Evolutionary conservation across 2,888 invertebrate genomes (phyloP), one percentile per base, ranked within the genome.

Genomic region (Synanthedon formicaeformis): DNA sequence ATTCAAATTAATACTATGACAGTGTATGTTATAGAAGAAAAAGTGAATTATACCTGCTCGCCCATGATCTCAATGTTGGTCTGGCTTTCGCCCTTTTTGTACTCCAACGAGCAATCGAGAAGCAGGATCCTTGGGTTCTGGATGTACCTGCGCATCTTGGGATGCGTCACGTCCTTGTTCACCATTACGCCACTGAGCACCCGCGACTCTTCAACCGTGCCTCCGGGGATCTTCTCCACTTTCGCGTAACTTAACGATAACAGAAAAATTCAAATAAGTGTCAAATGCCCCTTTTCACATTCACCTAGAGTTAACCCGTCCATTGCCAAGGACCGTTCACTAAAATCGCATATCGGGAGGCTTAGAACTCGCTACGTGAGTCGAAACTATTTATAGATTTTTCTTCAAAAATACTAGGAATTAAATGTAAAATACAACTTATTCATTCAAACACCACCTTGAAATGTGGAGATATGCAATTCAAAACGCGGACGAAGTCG

Each of bases 71-170:
- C 99, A 40, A 99, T 94, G 75, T 98, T 97, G 4, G 98, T 98
- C 89, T 97, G 96, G 71, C 97, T 97, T 88, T 99, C 98, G 40
- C 99, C 99, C 81, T 99, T 99, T 83, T 99, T 99, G 87, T 99
- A 99, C 79, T 99, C 99, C 53, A 99, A 87, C 1, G 94, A 92
- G 77, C 99, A 99, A 83, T 99, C 99, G 34, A 99, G 88, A 52
- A 99, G 88, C 1, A 99, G 85, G 69, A 99, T 98, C 61, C 98
- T 90, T 0, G 99, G 99, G 80, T 99, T 97, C 80, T 97, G 95
- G 65, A 99, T 97, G 64, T 91, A 91, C 50, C 98, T 91, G 63
- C 91, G 90, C 99, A 99, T 99, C 89, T 98, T 98, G 0, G 98
- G 93, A 80, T 99, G 99, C 0, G 97, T 97, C 1, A 99, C 97